Conservation (phyloP, 2,113 vertebrate genomes). For the Salvator merianae region DNA sequence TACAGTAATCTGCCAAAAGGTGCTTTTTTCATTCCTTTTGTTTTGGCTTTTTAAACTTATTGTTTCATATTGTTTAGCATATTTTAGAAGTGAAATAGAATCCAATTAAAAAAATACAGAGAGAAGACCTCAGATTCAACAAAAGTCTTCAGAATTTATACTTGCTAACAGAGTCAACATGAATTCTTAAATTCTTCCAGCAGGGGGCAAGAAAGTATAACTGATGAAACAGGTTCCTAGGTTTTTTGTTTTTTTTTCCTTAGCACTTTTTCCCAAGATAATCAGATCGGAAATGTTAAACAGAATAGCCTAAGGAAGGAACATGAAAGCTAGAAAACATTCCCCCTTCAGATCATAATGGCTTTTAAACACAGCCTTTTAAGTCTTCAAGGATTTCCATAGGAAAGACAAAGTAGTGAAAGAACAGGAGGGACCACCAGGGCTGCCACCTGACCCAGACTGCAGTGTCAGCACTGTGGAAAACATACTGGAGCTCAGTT, state of each 20-base stretch:
- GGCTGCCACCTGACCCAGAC: not conserved
- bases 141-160: not conserved
- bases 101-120: not conserved
- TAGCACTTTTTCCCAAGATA: constrained; percentile 4
- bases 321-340: constrained; percentile 64
- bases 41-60: not conserved
- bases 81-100: not conserved
- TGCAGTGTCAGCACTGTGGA: constrained; percentile 18
- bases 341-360: constrained; percentile 61
- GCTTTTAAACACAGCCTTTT: constrained; percentile 68
- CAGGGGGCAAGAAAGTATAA: constrained; percentile 80
- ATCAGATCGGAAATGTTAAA: constrained; percentile 55
- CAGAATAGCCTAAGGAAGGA: constrained; percentile 54
- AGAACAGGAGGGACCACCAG: constrained; percentile 44
- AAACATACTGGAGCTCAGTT: not conserved
- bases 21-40: not conserved
- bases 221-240: constrained; percentile 48
- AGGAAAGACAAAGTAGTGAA: constrained; percentile 54
- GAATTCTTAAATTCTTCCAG: constrained; percentile 63
- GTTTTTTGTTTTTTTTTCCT: not conserved
- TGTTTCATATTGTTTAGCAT: not conserved
- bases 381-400: constrained; percentile 50
- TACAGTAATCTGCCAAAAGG: too few species aligned
- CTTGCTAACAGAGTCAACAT: not conserved
- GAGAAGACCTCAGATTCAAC: not conserved